Base-by-base conservation (phyloP, 2,888 invertebrate species). In the Emmelina monodactyla region DNA sequence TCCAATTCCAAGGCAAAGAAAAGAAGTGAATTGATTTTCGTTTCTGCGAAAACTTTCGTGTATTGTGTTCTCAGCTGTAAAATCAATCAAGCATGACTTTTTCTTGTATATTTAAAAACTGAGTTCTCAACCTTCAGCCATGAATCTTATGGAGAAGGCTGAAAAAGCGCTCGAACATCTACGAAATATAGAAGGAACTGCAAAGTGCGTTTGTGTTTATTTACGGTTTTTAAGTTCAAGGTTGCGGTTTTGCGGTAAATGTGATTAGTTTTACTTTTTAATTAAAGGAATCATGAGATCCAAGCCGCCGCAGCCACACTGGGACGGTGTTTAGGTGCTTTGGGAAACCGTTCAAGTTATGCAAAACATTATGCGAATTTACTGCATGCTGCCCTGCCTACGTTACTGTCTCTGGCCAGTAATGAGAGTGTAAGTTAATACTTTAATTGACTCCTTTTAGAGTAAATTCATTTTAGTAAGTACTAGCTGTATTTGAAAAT, bases 121-220 rank as follows among this genome's bases (percentile, higher is more conserved):
- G n/a, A n/a, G n/a, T n/a, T n/a, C n/a, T n/a, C n/a, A n/a, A n/a
- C n/a, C n/a, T n/a, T 16, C 39, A 60, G 53, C 44, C 44, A 81
- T 81, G 81, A 79, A 76, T 45, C 65, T 79, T 19, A 49, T 79
- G 31, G 80, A 81, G 38, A 80, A 79, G 51, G 79, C 80, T 33
- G 76, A 80, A 45, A 80, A 79, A 50, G 69, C 78, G 19, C 58
- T 80, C 30, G 76, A 79, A 51, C 72, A 62, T 43, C 51, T 81
- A 14, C 76, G 71, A 62, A 61, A 60, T 34, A 62, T 58, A 34
- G 72, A 79, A 51, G 62, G 58, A 41, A 58, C 61, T 28, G 55
- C 63, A 1, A 78, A 73, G 78, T 76, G 43, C 57, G 67, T 62
- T 46, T 40, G 32, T 41, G 32, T 14, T 11, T 37, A 28, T 29